These are phyloP conservation scores for Ophion ventricosus DNA, from an alignment of 2,888 invertebrate species.

Conservation along the genomic window DNA sequence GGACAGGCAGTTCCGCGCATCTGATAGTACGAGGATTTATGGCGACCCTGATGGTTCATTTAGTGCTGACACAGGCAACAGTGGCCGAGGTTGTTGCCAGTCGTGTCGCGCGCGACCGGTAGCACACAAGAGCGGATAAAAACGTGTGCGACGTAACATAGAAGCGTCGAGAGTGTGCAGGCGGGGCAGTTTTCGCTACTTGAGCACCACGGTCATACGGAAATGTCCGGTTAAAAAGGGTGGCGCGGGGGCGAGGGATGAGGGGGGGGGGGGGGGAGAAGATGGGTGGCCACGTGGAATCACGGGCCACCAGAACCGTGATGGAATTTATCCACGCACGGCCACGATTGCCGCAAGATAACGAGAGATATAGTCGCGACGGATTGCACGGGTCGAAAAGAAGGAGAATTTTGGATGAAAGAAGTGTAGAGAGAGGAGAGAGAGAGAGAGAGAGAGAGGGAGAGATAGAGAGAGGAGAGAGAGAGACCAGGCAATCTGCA, in stretches of 20 bases:
- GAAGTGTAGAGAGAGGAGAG: slow-evolving; percentile 27
- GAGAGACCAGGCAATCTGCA: slow-evolving; percentile 28
- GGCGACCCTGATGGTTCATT: slow-evolving; percentile 80
- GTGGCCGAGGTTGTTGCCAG: slow-evolving; percentile 59
- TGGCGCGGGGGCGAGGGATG: slow-evolving; percentile 28
- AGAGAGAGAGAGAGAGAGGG: slow-evolving; percentile 12
- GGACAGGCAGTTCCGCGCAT: slow-evolving; percentile 76
- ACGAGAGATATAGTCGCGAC: slow-evolving; percentile 54
- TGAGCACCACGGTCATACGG: slow-evolving; percentile 75
- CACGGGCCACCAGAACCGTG: slow-evolving; percentile 61
- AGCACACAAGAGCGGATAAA: slow-evolving; percentile 43
- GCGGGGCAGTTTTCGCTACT: slow-evolving; percentile 46
- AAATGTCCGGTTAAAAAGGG: slow-evolving; percentile 75
- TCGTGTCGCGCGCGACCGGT: slow-evolving; percentile 66
- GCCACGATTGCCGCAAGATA: slow-evolving; percentile 56
- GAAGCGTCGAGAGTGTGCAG: slow-evolving; percentile 58
- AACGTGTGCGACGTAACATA: slow-evolving; percentile 51
- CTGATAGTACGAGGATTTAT: slow-evolving; percentile 79
- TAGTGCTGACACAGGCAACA: slow-evolving; percentile 77
- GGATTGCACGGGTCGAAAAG: slow-evolving; percentile 36
- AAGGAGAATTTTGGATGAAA: slow-evolving; percentile 35
- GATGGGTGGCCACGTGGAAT: slow-evolving; percentile 62
- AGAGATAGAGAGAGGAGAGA: too few relatives aligned
- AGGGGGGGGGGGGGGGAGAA: slow-evolving; percentile 40
- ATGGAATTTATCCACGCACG: slow-evolving; percentile 61